Base-by-base conservation (phyloP, 2,797 vertebrate genomes). In the Gymnoscopelus microlampas region DNA sequence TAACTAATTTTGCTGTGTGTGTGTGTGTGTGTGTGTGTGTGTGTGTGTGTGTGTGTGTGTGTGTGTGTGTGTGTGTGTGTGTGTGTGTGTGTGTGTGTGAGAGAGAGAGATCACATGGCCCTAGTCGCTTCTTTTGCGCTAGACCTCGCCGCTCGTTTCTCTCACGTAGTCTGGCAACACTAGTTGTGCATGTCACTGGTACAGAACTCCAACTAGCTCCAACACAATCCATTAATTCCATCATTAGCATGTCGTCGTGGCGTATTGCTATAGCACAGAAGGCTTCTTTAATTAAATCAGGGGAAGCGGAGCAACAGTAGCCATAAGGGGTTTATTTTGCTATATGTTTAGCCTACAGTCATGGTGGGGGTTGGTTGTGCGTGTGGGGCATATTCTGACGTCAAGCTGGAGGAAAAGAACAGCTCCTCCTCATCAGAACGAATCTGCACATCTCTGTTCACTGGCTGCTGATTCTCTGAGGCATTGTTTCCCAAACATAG, bases 221-320 rank as follows among this genome's bases (percentile, higher is more conserved):
- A 44, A 44, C 39, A 44, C 39, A 44, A 44, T 44, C 83, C 80
- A 83, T 87, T 91, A 84, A 81, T 87, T 87, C 80, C 73, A 75
- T 84, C 82, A 85, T 89, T 85, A 88, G 66, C 72, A 66, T 83
- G 78, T 69, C 87, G 89, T 77, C 74, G 79, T 81, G 80, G 80
- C 72, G 84, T 74, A 55, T 70, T 64, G 76, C 79, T 14, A 29
- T 57, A 76, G 76, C 85, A 77, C 83, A 87, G 80, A 82, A 76
- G 81, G 81, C 80, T 69, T 7, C 55, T 83, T 85, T 92, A 92
- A 93, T 93, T 90, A 87, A 91, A 93, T 92, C 85, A 89, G 84
- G 14, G 69, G 73, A 57, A 88, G 78, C 1, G 51, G 68, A 69
- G 77, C 82, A 86, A 66, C 78, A 54, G 81, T 84, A 68, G 83